phyloP scores from a whole-genome alignment of 2,113 vertebrate species.

The Paracanthobrama guichenoti region DNA sequence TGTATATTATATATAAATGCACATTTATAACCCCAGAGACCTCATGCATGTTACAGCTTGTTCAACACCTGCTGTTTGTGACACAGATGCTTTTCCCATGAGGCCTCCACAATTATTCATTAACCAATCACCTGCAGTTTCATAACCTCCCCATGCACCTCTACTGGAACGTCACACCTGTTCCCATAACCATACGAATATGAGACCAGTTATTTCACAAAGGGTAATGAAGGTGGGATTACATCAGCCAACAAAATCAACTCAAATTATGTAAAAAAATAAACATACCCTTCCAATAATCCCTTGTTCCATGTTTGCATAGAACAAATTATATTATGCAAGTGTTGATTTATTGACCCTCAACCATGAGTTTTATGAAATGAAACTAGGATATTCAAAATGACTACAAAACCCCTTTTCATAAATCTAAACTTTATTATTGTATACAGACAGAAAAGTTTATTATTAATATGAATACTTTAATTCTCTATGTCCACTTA shows the following conservation, averaged over 20 bases:
- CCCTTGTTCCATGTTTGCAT: not conserved
- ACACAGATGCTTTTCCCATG: constrained; percentile 39
- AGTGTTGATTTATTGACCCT: not conserved
- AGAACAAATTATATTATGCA: not conserved
- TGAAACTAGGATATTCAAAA: too few relatives aligned
- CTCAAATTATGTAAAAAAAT: too few relatives aligned
- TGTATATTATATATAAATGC: not conserved
- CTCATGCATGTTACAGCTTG: constrained; percentile 70
- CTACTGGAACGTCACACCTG: constrained; percentile 40
- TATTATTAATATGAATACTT: not conserved
- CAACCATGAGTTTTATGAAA: not conserved
- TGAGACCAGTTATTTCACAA: not conserved
- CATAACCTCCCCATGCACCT: constrained; percentile 15
- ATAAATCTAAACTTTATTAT: not conserved
- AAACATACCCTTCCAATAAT: not conserved
- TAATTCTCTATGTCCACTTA: not conserved
- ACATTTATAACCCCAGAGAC: constrained; percentile 21
- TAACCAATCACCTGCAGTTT: constrained; percentile 63
- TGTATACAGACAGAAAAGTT: not conserved
- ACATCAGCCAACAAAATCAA: not conserved
- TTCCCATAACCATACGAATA: constrained; percentile 11
- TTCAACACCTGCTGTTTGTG: constrained; percentile 59
- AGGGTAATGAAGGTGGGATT: not conserved
- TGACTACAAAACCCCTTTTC: not conserved
- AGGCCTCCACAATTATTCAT: constrained; percentile 57